Conservation (phyloP, 2,113 vertebrate genomes). For the Psettodes erumei region DNA sequence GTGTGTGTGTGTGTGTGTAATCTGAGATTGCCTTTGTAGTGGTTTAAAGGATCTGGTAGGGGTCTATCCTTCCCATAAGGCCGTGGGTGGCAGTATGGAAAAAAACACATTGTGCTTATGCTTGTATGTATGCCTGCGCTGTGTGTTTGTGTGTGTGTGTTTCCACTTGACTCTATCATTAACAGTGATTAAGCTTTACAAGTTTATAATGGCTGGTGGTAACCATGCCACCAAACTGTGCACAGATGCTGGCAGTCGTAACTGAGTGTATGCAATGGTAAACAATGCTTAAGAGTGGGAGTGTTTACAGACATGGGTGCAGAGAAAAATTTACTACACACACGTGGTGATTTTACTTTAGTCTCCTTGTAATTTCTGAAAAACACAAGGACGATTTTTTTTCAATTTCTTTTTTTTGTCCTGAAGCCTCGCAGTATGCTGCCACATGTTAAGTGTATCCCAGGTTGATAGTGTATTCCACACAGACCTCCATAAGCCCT, state of each 20-base stretch:
- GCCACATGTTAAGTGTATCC: conserved; percentile 51
- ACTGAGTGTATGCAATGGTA: conserved; percentile 66
- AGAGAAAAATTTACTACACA: conserved; percentile 1
- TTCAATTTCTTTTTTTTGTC: conserved; percentile 30
- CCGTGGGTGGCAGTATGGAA: conserved; percentile 79
- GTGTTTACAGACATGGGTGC: conserved; percentile 47
- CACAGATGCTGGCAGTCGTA: conserved; percentile 85
- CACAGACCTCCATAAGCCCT: conserved; percentile 73
- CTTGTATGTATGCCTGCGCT: conserved; percentile 50
- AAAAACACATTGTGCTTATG: conserved; percentile 64
- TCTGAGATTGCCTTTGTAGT: conserved; percentile 79
- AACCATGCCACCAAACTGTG: conserved; percentile 78
- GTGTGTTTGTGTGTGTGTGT: conserved; percentile 66
- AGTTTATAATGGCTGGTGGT: conserved; percentile 78
- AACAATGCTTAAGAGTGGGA: conserved; percentile 69
- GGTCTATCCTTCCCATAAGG: conserved; percentile 80
- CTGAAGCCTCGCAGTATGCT: conserved; percentile 31
- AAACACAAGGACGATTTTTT: conserved; percentile 43
- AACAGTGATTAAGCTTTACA: conserved; percentile 82
- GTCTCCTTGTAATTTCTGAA: conserved; percentile 7
- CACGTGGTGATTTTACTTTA: not conserved
- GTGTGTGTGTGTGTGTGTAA: conserved; percentile 73
- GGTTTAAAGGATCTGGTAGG: conserved; percentile 73
- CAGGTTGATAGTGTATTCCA: conserved; percentile 74
- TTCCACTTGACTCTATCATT: conserved; percentile 81